These are phyloP conservation scores for Prenolepis imparis DNA, from an alignment of 2,888 invertebrate species.

Conservation along the genomic window DNA sequence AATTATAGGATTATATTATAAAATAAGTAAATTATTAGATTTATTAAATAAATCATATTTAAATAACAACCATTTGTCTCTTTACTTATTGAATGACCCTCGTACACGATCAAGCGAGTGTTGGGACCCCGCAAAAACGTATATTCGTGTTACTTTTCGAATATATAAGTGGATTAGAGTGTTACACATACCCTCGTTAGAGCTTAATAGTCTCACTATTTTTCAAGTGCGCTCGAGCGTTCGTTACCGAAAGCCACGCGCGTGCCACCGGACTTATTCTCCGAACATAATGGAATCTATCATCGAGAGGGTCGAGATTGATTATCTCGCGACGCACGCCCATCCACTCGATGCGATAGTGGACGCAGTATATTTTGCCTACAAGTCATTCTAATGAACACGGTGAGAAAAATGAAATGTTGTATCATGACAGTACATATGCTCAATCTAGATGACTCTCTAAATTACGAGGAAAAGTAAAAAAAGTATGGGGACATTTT, in stretches of 20 bases:
- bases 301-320: conserved; percentile 66
- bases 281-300: conserved; percentile 40
- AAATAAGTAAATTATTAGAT: too few species aligned
- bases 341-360: conserved; percentile 65
- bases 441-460: conserved; percentile 79
- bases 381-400: conserved; percentile 79
- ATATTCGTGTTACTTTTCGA: conserved; percentile 14
- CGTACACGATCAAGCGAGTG: not conserved
- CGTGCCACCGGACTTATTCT: conserved; percentile 40
- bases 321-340: conserved; percentile 76
- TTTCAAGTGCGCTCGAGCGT: conserved; percentile 20
- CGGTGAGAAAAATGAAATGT: conserved; percentile 72
- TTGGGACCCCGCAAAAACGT: not conserved
- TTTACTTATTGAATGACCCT: too few species aligned
- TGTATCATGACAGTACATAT: conserved; percentile 63
- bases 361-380: conserved; percentile 65
- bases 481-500: too few species aligned
- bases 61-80: too few species aligned
- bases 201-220: conserved; percentile 14
- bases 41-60: too few species aligned
- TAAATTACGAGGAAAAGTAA: conserved; percentile 66
- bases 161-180: conserved; percentile 10
- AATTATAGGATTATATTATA: too few species aligned
- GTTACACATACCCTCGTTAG: conserved; percentile 1
- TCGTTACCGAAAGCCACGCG: conserved; percentile 20